Conservation (phyloP, 2,113 vertebrate species). For the Orientallactaga bullata region DNA sequence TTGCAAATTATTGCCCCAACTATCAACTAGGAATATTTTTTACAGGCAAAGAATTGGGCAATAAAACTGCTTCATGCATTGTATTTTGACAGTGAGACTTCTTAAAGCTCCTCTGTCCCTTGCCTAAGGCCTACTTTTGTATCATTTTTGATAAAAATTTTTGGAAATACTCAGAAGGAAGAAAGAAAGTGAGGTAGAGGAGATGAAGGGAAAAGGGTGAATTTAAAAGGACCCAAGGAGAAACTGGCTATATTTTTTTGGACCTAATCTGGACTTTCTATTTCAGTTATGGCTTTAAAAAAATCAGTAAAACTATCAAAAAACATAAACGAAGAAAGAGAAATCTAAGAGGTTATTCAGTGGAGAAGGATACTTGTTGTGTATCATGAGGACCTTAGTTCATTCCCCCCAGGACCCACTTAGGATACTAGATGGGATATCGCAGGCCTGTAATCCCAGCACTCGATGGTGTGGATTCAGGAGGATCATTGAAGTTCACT, state of each 20-base stretch:
- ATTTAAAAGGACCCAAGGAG: not conserved
- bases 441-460: no score
- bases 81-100: slow-evolving; percentile 26
- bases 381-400: no score
- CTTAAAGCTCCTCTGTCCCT: slow-evolving; percentile 53
- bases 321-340: no score
- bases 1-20: slow-evolving; percentile 71
- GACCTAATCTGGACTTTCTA: not conserved
- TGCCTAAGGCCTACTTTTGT: slow-evolving; percentile 24
- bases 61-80: slow-evolving; percentile 59
- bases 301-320: no score
- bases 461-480: no score
- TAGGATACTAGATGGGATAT: no score
- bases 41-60: slow-evolving; percentile 31
- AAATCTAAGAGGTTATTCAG: no score
- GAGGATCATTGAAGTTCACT: no score
- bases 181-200: not conserved
- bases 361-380: no score
- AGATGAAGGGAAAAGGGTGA: not conserved
- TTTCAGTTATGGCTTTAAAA: not conserved
- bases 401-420: no score
- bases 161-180: not conserved
- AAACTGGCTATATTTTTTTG: not conserved
- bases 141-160: slow-evolving; percentile 54
- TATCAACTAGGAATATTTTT: slow-evolving; percentile 67